phyloP scores from a whole-genome alignment of 2,888 invertebrate species.

The Rhagium mordax region DNA sequence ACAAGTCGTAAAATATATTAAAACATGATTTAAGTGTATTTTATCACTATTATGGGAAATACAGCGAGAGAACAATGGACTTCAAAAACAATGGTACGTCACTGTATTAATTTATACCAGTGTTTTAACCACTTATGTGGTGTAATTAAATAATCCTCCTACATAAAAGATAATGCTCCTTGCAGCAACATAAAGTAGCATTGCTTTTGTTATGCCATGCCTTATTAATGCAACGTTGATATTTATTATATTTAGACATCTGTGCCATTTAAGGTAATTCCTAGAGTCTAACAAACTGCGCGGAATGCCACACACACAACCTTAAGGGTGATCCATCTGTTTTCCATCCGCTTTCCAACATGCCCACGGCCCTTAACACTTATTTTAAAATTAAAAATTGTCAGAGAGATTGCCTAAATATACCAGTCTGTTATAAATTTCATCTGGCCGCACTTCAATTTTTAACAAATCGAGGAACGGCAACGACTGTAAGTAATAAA shows the following conservation, averaged over 20 bases:
- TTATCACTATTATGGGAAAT: neutral
- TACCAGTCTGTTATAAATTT: too few species aligned
- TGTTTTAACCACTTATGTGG: neutral
- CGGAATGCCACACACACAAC: too few species aligned
- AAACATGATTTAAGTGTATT: neutral
- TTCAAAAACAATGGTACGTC: neutral
- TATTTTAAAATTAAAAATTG: too few species aligned
- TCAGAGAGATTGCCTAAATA: too few species aligned
- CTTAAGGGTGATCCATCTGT: too few species aligned
- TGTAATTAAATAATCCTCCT: slow-evolving; percentile 17
- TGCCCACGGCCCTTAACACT: too few species aligned
- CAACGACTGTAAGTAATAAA: too few species aligned
- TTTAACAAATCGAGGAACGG: too few species aligned
- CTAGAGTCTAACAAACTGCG: too few species aligned
- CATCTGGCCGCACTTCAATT: too few species aligned
- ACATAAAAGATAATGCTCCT: neutral
- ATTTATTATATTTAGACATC: neutral
- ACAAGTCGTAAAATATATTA: neutral
- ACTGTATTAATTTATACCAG: neutral
- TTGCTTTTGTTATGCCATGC: slow-evolving; percentile 8
- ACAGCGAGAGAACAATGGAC: neutral
- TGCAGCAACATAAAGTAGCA: slow-evolving; percentile 7
- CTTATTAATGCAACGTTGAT: neutral
- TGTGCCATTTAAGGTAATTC: too few species aligned
- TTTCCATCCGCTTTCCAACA: too few species aligned